Evolutionary conservation across 2,113 vertebrate species (phyloP).

Genomic region (Cathartes aura): DNA sequence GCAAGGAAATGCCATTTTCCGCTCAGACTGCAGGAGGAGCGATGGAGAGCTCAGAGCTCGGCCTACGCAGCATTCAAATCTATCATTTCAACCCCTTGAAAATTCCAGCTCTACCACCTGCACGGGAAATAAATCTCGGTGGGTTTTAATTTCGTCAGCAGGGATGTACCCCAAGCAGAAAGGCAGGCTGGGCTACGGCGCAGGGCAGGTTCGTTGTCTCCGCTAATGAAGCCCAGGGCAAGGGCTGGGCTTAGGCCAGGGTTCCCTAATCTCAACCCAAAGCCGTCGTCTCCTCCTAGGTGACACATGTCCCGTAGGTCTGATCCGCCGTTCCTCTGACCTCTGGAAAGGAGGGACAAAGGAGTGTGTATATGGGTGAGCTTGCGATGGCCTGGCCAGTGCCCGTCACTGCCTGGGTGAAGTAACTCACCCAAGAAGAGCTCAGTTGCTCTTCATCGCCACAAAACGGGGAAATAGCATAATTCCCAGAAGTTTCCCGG

Average conservation of each 20-base stretch:
- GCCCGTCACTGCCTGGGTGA: background rate
- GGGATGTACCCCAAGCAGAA: background rate
- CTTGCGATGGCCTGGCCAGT: background rate
- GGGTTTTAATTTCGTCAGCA: no score
- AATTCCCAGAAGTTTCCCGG: background rate
- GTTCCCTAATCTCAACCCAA: background rate
- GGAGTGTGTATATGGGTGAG: rapidly evolving
- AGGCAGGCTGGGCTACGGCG: background rate
- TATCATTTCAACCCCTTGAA: background rate
- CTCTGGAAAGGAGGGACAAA: background rate
- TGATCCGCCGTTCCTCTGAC: background rate
- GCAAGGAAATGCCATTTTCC: background rate
- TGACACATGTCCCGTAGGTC: no score
- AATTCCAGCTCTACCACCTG: background rate
- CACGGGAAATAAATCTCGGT: no score
- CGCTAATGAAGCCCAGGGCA: background rate
- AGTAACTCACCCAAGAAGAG: background rate
- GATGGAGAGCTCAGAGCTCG: background rate
- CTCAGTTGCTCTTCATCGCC: background rate
- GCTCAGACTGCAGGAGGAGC: background rate
- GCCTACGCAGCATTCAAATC: background rate
- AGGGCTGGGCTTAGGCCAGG: background rate
- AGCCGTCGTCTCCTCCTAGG: background rate
- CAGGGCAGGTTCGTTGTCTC: background rate
- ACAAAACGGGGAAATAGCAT: background rate